Evolutionary conservation across 2,888 invertebrate genomes (phyloP), one percentile per base, ranked within the genome.

Genomic region (Agrochola macilenta): DNA sequence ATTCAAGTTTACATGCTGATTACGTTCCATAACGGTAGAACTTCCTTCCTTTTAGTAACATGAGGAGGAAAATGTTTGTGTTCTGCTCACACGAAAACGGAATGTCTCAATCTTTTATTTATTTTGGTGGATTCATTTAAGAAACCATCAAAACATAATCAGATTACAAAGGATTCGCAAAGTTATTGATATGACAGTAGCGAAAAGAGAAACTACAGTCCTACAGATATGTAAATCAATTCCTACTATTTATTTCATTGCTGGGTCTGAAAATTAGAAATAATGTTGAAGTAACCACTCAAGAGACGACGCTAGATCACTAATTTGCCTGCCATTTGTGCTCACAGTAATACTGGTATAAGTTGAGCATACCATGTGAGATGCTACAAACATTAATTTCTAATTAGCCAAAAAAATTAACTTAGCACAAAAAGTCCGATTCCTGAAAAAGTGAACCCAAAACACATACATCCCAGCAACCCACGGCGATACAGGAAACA

Each of bases 401-500:
- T 26, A 12, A 0, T 26, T 57, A 57, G n/a, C 5, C 57, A 57
- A 12, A 57, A 23, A 9, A 23, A 54, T 1, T 1, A n/a, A 54
- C 3, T 54, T 54, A 23, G 12, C 5, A 66, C 46, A 69, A 52
- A 74, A 80, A 63, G 49, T n/a, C 39, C 12, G 49, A 23, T 30
- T 46, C 11, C 60, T 35, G 57, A 82, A 65, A 60, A 52, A 58
- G 14, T 60, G 58, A 57, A 14, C 63, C 23, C 39, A 46, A 80
- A 79, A 66, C 54, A 23, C 17, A 54, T 52, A 14, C 54, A 17
- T n/a, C 68, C 46, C 17, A 30, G 30, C n/a, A n/a, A 39, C 20
- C 71, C n/a, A 26, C 39, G 30, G 39, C 63, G 58, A 76, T 66
- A 83, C 72, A 79, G 79, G 68, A 79, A 82, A 88, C 87, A 87